A percentile compares a stretch with the other conserved stretches of the same genome.
Evolutionary conservation across 2,888 invertebrate species (phyloP).

Genomic region (Cryptocephalus moraei): DNA sequence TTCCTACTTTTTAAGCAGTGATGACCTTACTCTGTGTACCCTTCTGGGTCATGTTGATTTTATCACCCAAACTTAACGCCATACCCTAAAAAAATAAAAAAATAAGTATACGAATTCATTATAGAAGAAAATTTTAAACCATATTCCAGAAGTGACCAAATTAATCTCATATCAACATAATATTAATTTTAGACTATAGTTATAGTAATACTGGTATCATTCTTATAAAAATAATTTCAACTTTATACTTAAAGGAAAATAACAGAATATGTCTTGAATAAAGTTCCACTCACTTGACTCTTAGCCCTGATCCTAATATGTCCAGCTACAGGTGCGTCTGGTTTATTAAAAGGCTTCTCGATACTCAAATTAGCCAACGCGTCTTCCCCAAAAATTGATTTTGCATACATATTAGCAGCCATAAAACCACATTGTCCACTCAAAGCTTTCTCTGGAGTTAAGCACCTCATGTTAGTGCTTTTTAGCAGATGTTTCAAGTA

Average conservation of each 20-base stretch:
- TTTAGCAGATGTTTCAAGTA: constrained; percentile 86
- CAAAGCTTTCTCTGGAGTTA: constrained; percentile 94
- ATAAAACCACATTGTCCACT: constrained; percentile 98
- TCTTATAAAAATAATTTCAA: background rate
- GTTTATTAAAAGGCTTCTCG: constrained; percentile 84
- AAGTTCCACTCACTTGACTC: constrained; percentile 66
- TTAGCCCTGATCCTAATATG: constrained; percentile 98
- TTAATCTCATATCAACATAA: background rate
- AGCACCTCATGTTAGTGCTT: constrained; percentile 97
- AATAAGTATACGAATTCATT: background rate
- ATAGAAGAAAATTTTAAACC: too few relatives aligned
- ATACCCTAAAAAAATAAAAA: constrained; percentile 64
- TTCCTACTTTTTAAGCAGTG: constrained; percentile 24
- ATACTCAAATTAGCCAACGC: constrained; percentile 98
- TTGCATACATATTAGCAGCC: constrained; percentile 99
- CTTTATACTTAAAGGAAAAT: too few relatives aligned
- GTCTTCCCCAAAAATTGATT: constrained; percentile 96
- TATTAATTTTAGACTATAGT: background rate
- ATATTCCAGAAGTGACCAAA: too few relatives aligned
- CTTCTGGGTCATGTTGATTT: constrained; percentile 91
- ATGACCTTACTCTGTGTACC: constrained; percentile 41
- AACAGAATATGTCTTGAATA: too few relatives aligned
- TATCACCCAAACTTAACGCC: constrained; percentile 97
- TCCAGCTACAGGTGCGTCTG: constrained; percentile 82
- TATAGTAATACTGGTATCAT: background rate